phyloP scores from a whole-genome alignment of 2,113 vertebrate species.

The Ptyas mucosa region DNA sequence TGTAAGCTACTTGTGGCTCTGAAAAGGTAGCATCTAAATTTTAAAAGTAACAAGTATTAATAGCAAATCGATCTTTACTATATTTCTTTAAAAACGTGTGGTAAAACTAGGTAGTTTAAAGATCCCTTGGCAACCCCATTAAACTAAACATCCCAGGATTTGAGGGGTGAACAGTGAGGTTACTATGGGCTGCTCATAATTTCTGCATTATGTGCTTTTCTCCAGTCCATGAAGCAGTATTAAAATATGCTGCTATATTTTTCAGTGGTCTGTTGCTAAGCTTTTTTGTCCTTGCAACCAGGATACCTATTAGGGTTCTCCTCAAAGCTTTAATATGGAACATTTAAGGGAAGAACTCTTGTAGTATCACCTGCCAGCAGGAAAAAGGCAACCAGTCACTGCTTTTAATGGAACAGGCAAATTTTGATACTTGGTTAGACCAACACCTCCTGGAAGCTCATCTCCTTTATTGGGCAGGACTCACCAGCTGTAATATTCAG shows the following conservation, averaged over 20 bases:
- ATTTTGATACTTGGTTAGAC: not conserved
- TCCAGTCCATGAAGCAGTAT: not conserved
- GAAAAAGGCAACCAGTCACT: not conserved
- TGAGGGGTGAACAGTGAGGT: not conserved
- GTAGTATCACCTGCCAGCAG: not conserved
- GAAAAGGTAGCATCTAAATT: not conserved
- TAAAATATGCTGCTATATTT: not conserved
- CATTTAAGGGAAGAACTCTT: not conserved
- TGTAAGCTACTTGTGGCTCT: not conserved
- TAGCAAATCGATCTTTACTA: not conserved
- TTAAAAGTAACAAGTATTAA: not conserved
- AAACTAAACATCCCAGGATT: not conserved
- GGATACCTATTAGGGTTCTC: not conserved
- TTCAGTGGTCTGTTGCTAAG: not conserved
- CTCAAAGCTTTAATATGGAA: not conserved
- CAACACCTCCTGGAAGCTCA: not conserved
- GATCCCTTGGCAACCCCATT: not conserved
- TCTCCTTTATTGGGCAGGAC: not conserved
- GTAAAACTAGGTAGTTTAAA: not conserved
- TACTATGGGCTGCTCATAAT: not conserved
- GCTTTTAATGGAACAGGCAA: not conserved
- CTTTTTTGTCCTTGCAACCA: not conserved
- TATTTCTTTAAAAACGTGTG: not conserved
- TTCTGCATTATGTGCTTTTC: not conserved
- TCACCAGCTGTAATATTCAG: not conserved